Evolutionary conservation across 2,888 invertebrate genomes (phyloP), one percentile per base, ranked within the genome.

Genomic region (Ormyrus nitidulus): DNA sequence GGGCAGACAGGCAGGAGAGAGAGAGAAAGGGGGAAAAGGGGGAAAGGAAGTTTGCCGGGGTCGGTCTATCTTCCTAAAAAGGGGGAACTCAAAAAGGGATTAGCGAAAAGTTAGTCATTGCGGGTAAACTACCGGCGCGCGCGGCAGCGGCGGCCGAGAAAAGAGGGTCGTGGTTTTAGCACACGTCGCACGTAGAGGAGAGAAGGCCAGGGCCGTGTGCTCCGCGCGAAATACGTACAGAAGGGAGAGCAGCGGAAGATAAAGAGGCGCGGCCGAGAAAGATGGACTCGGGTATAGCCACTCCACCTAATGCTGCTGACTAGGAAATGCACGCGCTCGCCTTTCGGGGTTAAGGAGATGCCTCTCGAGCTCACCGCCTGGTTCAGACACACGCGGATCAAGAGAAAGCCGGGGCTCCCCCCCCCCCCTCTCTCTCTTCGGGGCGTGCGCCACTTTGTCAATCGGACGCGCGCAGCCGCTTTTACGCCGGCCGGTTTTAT

Each of bases 291-390:
- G 65, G 13, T n/a, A 6, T 11, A 62, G 62, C 19, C 73, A 74
- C 77, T 77, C 49, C 54, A 74, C 68, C 75, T 77, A 81, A 78
- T 78, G 80, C 68, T 84, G 85, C 85, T 84, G 84, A 85, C 85
- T 84, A 75, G 84, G 78, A 73, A 81, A 83, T 84, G 83, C 83
- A 58, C 56, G 34, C 51, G 48, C 68, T 61, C 46, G 64, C 68
- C 77, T 83, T 83, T 84, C 81, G 82, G 79, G 86, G 84, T 86
- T 84, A 85, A 86, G 85, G 82, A 82, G 83, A 76, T 78, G 81
- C 81, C 34, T 83, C 85, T 84, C 81, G 82, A 83, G 79, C 69
- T 82, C 77, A 73, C 46, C 78, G 76, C 77, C 61, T 68, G 77
- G 68, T 69, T 78, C 72, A 46, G 80, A 65, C 80, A 34, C 4